A percentile compares a stretch with the other conserved stretches of the same genome.
Conservation (phyloP, 2,113 vertebrate species). For the Urocitellus parryii region DNA sequence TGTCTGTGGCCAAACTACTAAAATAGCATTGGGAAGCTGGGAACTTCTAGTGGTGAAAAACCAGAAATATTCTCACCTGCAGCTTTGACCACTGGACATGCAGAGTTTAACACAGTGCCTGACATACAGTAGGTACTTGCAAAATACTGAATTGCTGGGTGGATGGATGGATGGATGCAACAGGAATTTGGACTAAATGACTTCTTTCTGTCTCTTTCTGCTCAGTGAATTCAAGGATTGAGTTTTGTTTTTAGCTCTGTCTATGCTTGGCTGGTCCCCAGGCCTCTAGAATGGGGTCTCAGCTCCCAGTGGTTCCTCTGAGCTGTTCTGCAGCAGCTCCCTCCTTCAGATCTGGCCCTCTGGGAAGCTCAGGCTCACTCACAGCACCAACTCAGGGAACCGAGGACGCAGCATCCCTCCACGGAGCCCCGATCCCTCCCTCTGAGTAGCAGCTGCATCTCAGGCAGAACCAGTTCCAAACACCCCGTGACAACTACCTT, state of each 20-base stretch:
- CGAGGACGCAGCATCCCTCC: fast-evolving
- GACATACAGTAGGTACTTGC: not conserved
- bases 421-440: fast-evolving
- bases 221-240: not conserved
- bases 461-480: not conserved
- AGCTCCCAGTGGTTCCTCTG: not conserved
- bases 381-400: fast-evolving
- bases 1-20: not conserved
- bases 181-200: not conserved
- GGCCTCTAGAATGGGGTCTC: not conserved
- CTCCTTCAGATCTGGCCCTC: not conserved
- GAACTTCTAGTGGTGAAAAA: not conserved
- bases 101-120: not conserved
- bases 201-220: not conserved
- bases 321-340: not conserved
- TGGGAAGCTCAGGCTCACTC: not conserved
- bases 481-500: not conserved
- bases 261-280: not conserved
- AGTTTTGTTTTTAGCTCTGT: not conserved
- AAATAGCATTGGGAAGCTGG: not conserved
- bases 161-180: not conserved
- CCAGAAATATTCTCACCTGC: not conserved
- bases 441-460: not conserved
- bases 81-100: not conserved
- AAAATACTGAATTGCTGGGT: not conserved